These are phyloP conservation scores for Dendrolimus houi DNA, from an alignment of 2,888 invertebrate species.

Conservation along the genomic window DNA sequence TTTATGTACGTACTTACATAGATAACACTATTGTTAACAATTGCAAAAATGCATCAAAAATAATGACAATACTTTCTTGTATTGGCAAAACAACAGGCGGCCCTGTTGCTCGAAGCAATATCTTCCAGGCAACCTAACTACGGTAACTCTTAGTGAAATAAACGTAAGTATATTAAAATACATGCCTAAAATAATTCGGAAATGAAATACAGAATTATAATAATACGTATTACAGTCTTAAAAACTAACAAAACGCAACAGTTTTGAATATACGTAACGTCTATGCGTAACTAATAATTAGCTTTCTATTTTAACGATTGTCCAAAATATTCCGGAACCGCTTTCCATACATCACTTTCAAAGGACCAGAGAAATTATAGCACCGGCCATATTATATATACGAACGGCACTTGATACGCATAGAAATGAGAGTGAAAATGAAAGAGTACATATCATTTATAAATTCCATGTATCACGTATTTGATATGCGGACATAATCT, in stretches of 20 bases:
- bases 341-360: constrained; percentile 65
- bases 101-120: no score
- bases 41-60: no score
- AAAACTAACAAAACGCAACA: neutral
- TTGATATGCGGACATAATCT: constrained; percentile 15
- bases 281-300: constrained; percentile 34
- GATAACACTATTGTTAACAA: no score
- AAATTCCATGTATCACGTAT: neutral
- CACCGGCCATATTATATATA: constrained; percentile 42
- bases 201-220: no score
- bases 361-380: constrained; percentile 72
- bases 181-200: no score
- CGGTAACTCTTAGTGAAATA: no score
- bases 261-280: constrained; percentile 15
- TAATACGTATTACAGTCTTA: no score
- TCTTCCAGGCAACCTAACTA: no score
- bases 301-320: constrained; percentile 65
- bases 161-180: no score
- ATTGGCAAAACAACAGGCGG: no score
- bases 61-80: no score
- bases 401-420: constrained; percentile 34
- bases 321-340: constrained; percentile 63
- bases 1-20: no score
- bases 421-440: constrained; percentile 61
- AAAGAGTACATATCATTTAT: constrained; percentile 13